A percentile compares a stretch with the other conserved stretches of the same genome.
These are phyloP conservation scores for Trissolcus brochymenae DNA, from an alignment of 2,888 invertebrate genomes.

Conservation along the genomic window DNA sequence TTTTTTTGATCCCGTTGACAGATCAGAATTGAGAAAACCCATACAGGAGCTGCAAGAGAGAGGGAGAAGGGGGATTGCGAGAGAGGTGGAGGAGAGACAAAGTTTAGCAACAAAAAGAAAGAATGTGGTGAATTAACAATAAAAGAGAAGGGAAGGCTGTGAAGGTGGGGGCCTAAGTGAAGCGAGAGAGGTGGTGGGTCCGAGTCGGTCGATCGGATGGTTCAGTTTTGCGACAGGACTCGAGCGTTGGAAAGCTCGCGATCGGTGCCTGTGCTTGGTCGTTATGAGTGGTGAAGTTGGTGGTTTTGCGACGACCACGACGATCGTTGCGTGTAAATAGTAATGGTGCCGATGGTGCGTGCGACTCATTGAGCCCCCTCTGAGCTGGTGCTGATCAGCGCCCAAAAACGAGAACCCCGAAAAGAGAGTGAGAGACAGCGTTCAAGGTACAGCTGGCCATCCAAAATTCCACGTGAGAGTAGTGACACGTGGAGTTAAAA, in stretches of 20 bases:
- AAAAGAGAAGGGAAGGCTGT: constrained; percentile 47
- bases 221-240: constrained; percentile 74
- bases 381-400: constrained; percentile 17
- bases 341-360: constrained; percentile 60
- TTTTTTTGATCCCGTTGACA: constrained; percentile 1
- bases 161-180: constrained; percentile 42
- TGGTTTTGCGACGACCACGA: constrained; percentile 14
- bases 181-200: constrained; percentile 50
- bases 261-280: constrained; percentile 33
- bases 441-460: constrained; percentile 16
- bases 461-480: constrained; percentile 9
- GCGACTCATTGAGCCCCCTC: constrained; percentile 55
- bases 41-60: neutral
- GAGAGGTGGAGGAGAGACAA: constrained; percentile 26
- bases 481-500: constrained; percentile 7
- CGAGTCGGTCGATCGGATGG: constrained; percentile 58
- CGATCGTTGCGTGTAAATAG: constrained; percentile 20
- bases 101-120: constrained; percentile 48
- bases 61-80: neutral
- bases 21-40: neutral
- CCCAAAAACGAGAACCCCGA: neutral
- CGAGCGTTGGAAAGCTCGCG: constrained; percentile 64
- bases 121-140: constrained; percentile 43
- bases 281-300: constrained; percentile 36
- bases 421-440: constrained; percentile 13